These are phyloP conservation scores for Anthonomus grandis DNA, from an alignment of 1,140 invertebrate genomes.

Conservation along the genomic window DNA sequence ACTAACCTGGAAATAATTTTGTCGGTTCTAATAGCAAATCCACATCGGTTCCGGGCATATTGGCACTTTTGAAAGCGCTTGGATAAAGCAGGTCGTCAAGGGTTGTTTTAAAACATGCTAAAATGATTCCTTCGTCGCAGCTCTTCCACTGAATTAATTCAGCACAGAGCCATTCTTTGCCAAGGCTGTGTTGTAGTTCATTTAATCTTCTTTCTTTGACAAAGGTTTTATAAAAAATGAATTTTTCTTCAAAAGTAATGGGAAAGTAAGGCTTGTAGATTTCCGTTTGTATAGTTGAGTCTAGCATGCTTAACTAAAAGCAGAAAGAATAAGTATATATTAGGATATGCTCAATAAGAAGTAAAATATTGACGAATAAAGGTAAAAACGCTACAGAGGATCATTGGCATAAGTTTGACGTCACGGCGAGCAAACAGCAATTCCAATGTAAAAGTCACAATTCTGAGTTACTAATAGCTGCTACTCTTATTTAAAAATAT, in stretches of 20 bases:
- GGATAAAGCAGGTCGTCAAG: conserved; percentile 63
- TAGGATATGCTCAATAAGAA: no score
- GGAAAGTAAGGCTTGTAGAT: conserved; percentile 60
- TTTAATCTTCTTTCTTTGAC: conserved; percentile 51
- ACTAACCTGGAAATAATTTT: conserved; percentile 61
- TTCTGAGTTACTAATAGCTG: no score
- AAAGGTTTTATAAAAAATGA: conserved; percentile 63
- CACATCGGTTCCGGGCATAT: conserved; percentile 55
- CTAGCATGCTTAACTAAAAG: conserved; percentile 57
- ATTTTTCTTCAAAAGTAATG: conserved; percentile 60
- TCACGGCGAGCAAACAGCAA: no score
- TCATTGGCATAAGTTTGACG: no score
- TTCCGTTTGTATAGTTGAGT: conserved; percentile 58
- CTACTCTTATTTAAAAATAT: no score
- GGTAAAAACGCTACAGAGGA: no score
- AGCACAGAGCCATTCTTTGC: conserved; percentile 57
- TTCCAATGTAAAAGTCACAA: no score
- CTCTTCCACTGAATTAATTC: conserved; percentile 63
- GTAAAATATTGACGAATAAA: no score
- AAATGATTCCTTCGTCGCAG: conserved; percentile 50
- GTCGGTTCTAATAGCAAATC: conserved; percentile 65
- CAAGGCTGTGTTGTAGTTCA: conserved; percentile 48
- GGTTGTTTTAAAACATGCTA: conserved; percentile 61
- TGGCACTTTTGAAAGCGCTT: conserved; percentile 44
- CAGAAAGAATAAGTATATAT: no score